Evolutionary conservation across 2,888 invertebrate species (phyloP).

Genomic region (Rhagophthalmus giganteus): DNA sequence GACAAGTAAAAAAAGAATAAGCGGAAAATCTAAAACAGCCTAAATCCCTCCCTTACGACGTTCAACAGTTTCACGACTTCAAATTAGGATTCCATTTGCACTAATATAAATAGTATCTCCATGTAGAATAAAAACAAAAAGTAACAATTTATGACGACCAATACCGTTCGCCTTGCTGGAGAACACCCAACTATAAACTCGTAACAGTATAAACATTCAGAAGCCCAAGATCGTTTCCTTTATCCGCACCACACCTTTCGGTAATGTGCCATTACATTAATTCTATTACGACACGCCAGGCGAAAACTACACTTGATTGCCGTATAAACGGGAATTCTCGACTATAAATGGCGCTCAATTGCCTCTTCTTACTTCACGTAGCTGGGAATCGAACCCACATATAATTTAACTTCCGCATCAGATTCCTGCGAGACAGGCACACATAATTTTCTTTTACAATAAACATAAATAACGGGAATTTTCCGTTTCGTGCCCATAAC

Average conservation of each 20-base stretch:
- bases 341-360: slow-evolving; percentile 48
- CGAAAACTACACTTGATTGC: slow-evolving; percentile 52
- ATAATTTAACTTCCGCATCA: slow-evolving; percentile 38
- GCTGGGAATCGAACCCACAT: slow-evolving; percentile 36
- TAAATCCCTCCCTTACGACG: too few relatives aligned
- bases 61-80: too few relatives aligned
- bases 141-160: slow-evolving; percentile 19
- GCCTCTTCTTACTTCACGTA: slow-evolving; percentile 32
- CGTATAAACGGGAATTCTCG: slow-evolving; percentile 49
- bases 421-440: slow-evolving; percentile 14
- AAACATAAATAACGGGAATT: too few relatives aligned
- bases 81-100: too few relatives aligned
- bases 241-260: slow-evolving; percentile 42
- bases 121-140: slow-evolving; percentile 1
- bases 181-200: slow-evolving; percentile 26
- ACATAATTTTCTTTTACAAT: slow-evolving; percentile 13
- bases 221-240: slow-evolving; percentile 42
- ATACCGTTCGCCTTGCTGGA: slow-evolving; percentile 21
- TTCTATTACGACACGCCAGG: slow-evolving; percentile 51
- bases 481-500: too few relatives aligned
- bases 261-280: slow-evolving; percentile 52
- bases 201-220: slow-evolving; percentile 30
- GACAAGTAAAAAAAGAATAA: too few relatives aligned
- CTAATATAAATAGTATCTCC: too few relatives aligned
- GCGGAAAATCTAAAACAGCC: too few relatives aligned